A percentile compares a stretch with the other conserved stretches of the same genome.
Conservation (phyloP, 2,888 invertebrate species). For the Elysia crispata region DNA sequence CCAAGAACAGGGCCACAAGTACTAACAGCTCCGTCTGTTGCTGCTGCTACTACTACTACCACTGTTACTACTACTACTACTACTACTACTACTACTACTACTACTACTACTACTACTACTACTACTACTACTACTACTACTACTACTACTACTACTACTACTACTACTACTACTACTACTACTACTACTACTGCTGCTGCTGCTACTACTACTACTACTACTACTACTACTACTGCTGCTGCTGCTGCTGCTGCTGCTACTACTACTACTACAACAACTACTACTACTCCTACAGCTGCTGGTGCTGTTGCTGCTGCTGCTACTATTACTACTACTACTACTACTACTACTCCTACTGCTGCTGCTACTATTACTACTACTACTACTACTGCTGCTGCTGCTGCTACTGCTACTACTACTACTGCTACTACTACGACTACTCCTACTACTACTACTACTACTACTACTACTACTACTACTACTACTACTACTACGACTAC, state of each 20-base stretch:
- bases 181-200: neutral
- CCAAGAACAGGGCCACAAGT: no score
- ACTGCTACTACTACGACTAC: no score
- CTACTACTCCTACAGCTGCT: no score
- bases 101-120: conserved; percentile 11
- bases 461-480: no score
- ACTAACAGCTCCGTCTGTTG: neutral
- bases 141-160: conserved; percentile 17
- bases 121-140: conserved; percentile 22
- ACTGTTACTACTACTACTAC: conserved; percentile 23
- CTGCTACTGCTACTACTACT: conserved; percentile 29
- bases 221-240: conserved; percentile 23
- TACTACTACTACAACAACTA: neutral
- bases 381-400: conserved; percentile 18
- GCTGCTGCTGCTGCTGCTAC: conserved; percentile 13
- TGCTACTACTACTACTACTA: conserved; percentile 29
- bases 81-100: conserved; percentile 15
- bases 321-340: no score
- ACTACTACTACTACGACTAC: no score
- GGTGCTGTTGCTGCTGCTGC: neutral
- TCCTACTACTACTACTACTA: no score
- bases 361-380: no score
- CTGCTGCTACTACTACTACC: conserved; percentile 6
- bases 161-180: conserved; percentile 5
- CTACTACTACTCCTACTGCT: no score